Conservation (phyloP, 2,888 invertebrate species). For the Micropterix aruncella region DNA sequence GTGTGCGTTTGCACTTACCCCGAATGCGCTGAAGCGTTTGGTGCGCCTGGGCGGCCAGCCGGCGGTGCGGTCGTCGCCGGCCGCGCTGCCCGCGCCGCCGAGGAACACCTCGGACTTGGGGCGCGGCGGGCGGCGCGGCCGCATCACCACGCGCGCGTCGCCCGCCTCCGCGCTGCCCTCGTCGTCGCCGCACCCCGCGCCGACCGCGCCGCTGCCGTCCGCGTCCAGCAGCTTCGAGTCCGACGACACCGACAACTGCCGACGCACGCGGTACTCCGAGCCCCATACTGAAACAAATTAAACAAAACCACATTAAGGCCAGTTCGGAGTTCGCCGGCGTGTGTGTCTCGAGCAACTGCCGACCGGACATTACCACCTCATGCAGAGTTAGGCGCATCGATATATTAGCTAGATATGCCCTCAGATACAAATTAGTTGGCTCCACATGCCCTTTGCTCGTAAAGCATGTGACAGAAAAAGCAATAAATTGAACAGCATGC, state of each 20-base stretch:
- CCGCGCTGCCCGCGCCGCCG: constrained; percentile 48
- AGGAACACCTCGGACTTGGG: constrained; percentile 94
- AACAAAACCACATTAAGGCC: too few relatives aligned
- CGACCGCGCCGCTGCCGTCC: constrained; percentile 76
- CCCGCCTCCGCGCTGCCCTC: constrained; percentile 84
- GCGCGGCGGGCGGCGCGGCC: constrained; percentile 84
- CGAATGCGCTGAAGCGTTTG: constrained; percentile 93
- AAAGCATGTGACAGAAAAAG: too few relatives aligned
- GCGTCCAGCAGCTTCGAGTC: constrained; percentile 87
- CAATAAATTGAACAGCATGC: too few relatives aligned
- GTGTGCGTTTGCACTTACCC: constrained; percentile 62
- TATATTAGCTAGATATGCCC: too few relatives aligned
- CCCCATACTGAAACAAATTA: too few relatives aligned
- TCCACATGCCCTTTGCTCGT: too few relatives aligned
- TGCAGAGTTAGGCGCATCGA: too few relatives aligned
- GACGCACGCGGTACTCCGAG: constrained; percentile 68
- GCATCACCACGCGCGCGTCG: constrained; percentile 75
- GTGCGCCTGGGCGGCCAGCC: constrained; percentile 63
- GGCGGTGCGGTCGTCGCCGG: constrained; percentile 22
- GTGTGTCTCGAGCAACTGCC: too few relatives aligned
- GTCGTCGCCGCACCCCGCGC: constrained; percentile 79
- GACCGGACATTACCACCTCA: too few relatives aligned
- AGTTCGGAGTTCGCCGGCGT: too few relatives aligned
- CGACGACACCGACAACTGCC: constrained; percentile 83
- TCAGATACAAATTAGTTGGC: too few relatives aligned